Percentiles rank a stretch among this genome's conserved stretches.
Evolutionary conservation across 2,113 vertebrate species (phyloP).

Genomic region (Pygoscelis antarcticus): DNA sequence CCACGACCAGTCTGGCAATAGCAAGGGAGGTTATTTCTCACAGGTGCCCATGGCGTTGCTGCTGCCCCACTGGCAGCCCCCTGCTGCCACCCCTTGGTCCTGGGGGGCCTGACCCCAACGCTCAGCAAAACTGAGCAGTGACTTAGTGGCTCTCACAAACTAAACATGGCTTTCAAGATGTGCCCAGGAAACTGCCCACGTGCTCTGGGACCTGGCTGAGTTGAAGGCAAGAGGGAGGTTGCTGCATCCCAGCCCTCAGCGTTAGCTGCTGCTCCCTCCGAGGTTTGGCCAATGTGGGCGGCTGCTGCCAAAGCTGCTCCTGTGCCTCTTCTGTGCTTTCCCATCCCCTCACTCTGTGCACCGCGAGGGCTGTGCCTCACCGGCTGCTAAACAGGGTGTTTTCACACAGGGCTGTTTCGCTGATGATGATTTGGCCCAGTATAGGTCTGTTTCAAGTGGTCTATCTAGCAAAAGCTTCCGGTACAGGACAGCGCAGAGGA

Average conservation of each 20-base stretch:
- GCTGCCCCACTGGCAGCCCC: not conserved
- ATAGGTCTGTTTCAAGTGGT: not conserved
- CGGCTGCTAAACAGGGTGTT: not conserved
- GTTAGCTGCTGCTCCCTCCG: not conserved
- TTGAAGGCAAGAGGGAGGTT: not conserved
- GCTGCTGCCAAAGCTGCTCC: not conserved
- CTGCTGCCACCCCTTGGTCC: not conserved
- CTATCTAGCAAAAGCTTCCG: not conserved
- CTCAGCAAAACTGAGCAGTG: not conserved
- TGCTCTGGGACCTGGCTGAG: not conserved
- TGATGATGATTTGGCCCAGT: not conserved
- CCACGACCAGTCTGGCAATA: not conserved
- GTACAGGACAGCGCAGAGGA: not conserved
- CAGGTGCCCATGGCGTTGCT: not conserved
- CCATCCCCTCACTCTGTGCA: not conserved
- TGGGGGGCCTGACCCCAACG: fast-evolving
- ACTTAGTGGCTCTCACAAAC: not conserved
- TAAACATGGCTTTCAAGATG: not conserved
- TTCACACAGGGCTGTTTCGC: not conserved
- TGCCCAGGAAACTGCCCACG: not conserved
- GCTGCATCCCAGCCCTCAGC: not conserved
- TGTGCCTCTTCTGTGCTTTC: not conserved
- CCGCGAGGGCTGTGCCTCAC: fast-evolving
- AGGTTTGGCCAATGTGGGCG: not conserved
- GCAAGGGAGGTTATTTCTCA: not conserved